Percentiles rank a stretch among this genome's conserved stretches.
These are phyloP conservation scores for Ormyrus rosae DNA, from an alignment of 2,888 invertebrate genomes.

Conservation along the genomic window DNA sequence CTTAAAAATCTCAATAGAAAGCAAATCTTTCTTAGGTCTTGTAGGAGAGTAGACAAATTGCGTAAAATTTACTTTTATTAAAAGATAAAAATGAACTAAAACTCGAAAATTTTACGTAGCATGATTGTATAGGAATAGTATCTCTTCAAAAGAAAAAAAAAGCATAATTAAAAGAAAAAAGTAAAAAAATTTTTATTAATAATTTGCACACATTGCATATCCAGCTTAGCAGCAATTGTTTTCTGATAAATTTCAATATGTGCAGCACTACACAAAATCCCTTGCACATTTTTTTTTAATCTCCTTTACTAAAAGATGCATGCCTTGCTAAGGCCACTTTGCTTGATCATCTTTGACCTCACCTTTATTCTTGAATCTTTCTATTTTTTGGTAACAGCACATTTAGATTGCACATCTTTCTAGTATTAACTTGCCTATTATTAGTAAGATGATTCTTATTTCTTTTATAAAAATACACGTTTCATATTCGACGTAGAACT, in stretches of 20 bases:
- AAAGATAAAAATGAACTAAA: conserved; percentile 22
- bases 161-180: conserved; percentile 24
- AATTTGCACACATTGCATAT: conserved; percentile 55
- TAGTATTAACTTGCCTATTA: conserved; percentile 58
- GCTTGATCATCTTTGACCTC: conserved; percentile 62
- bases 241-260: conserved; percentile 50
- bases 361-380: conserved; percentile 58
- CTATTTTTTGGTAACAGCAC: conserved; percentile 59
- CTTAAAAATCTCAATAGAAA: conserved; percentile 29
- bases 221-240: conserved; percentile 54
- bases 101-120: conserved; percentile 30
- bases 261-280: conserved; percentile 55
- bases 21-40: conserved; percentile 27
- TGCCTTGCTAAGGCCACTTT: conserved; percentile 63
- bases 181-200: conserved; percentile 42
- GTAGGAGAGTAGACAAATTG: conserved; percentile 38
- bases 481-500: conserved; percentile 50
- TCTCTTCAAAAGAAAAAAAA: conserved; percentile 20
- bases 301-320: conserved; percentile 59
- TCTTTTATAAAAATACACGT: conserved; percentile 39
- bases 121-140: conserved; percentile 45
- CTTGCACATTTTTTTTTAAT: conserved; percentile 53
- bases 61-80: conserved; percentile 41
- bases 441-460: conserved; percentile 55
- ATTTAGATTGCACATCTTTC: conserved; percentile 56